Conservation (phyloP, 2,113 vertebrate species). For the Elephas maximus region DNA sequence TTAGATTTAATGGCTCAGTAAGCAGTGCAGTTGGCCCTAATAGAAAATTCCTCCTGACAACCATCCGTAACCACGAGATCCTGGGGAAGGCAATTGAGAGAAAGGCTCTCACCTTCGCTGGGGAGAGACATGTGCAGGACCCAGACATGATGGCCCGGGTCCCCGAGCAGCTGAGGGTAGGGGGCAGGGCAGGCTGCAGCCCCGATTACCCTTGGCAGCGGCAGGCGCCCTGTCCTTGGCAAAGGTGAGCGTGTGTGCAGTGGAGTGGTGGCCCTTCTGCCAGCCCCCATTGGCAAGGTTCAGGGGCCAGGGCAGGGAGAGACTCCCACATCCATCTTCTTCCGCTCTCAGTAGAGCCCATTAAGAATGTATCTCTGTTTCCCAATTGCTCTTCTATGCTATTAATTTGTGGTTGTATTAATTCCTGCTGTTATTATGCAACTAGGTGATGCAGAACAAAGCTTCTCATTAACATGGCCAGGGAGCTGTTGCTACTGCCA, state of each 20-base stretch:
- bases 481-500: conserved; percentile 82
- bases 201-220: conserved; percentile 48
- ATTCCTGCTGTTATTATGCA: conserved; percentile 85
- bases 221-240: conserved; percentile 69
- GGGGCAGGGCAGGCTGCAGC: conserved; percentile 19
- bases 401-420: conserved; percentile 83
- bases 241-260: conserved; percentile 29
- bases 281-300: conserved; percentile 64
- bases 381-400: conserved; percentile 82
- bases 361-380: conserved; percentile 77
- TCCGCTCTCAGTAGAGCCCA: conserved; percentile 42
- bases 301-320: neutral
- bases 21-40: conserved; percentile 82
- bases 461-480: conserved; percentile 90
- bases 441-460: conserved; percentile 91
- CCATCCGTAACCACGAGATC: conserved; percentile 74
- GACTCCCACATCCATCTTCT: conserved; percentile 22
- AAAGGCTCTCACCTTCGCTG: conserved; percentile 61
- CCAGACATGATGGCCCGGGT: neutral
- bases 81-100: conserved; percentile 69
- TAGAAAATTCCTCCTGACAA: conserved; percentile 62
- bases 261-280: neutral
- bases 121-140: conserved; percentile 53
- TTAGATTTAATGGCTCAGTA: conserved; percentile 85
- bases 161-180: conserved; percentile 20